phyloP scores from a whole-genome alignment of 1,140 invertebrate species.

The Polyergus mexicanus region DNA sequence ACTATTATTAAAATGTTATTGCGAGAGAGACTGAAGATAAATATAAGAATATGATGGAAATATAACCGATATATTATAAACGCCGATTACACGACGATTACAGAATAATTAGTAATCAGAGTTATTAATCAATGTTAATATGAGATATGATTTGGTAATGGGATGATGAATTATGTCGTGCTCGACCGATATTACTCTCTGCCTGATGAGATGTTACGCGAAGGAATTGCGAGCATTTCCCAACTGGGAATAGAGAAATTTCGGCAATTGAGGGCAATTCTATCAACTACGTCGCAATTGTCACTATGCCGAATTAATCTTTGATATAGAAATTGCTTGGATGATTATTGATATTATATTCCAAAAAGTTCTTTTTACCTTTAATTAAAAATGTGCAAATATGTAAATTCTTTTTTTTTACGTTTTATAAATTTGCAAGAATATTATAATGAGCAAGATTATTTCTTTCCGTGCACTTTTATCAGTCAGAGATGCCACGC shows the following conservation, averaged over 20 bases:
- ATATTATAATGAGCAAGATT: neutral
- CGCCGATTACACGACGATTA: neutral
- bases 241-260: constrained; percentile 56
- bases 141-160: constrained; percentile 18
- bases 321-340: neutral
- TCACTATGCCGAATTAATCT: constrained; percentile 21
- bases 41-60: neutral
- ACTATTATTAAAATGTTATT: neutral
- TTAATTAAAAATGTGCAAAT: neutral
- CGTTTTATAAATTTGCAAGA: neutral
- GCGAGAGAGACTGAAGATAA: neutral
- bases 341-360: neutral
- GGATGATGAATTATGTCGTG: constrained; percentile 32
- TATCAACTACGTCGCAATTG: constrained; percentile 46
- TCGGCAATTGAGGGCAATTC: constrained; percentile 49
- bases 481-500: neutral
- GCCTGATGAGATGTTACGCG: constrained; percentile 42
- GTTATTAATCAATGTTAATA: constrained; percentile 36
- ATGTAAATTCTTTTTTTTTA: neutral
- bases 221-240: constrained; percentile 56
- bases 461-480: neutral
- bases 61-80: neutral
- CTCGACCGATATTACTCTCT: constrained; percentile 35
- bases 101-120: constrained; percentile 4
- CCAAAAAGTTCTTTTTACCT: neutral